phyloP scores from a whole-genome alignment of 2,797 vertebrate genomes.

The Chelonia mydas region DNA sequence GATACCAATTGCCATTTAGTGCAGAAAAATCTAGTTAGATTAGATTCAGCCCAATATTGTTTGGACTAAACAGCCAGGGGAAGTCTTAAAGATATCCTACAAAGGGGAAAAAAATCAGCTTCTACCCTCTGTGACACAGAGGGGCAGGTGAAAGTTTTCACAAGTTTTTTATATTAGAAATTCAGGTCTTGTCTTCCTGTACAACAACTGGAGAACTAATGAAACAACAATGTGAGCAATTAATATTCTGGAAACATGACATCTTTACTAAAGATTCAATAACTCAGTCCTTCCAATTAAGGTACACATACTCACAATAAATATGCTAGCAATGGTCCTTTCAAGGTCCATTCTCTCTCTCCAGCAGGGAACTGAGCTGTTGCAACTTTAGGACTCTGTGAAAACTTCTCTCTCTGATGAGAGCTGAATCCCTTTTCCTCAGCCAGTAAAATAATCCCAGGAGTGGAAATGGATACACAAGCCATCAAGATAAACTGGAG shows the following conservation, averaged over 20 bases:
- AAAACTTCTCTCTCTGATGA: not conserved
- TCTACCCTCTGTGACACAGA: not conserved
- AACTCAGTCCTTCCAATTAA: not conserved
- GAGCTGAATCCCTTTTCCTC: not conserved
- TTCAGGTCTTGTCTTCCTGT: not conserved
- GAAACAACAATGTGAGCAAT: not conserved
- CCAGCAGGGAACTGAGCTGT: not conserved
- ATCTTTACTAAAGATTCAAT: not conserved
- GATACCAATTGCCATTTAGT: not conserved
- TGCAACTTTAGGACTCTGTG: not conserved
- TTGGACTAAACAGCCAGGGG: not conserved
- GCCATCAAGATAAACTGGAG: not conserved
- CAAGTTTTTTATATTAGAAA: not conserved
- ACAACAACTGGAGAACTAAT: not conserved
- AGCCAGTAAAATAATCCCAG: not conserved
- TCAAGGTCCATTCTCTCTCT: not conserved
- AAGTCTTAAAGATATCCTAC: not conserved
- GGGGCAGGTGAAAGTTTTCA: not conserved
- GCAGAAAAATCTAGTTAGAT: not conserved
- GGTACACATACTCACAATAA: fast-evolving
- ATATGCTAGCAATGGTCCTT: fast-evolving
- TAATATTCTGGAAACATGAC: not conserved
- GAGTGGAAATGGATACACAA: not conserved
- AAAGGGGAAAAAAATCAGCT: not conserved
- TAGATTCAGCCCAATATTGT: not conserved